Evolutionary conservation across 1,140 invertebrate species (phyloP).

Genomic region (Episyrphus balteatus): DNA sequence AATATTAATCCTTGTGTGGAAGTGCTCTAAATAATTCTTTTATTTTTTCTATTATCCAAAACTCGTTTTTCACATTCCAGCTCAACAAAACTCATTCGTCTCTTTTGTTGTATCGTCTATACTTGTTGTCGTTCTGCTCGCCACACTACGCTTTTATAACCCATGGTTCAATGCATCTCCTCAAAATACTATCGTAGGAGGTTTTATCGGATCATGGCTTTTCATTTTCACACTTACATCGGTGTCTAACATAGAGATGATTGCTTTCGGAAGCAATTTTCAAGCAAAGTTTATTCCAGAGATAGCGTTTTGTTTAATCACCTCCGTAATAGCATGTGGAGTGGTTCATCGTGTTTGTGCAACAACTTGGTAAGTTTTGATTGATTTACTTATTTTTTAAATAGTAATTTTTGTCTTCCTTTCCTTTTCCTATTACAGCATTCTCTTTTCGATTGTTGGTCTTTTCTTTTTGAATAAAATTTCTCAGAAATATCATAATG

Average conservation of each 20-base stretch:
- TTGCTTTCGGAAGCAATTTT: conserved; percentile 29
- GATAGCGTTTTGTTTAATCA: conserved; percentile 26
- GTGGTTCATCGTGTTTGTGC: conserved; percentile 34
- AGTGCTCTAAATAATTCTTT: too few species aligned
- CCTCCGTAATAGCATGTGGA: conserved; percentile 23
- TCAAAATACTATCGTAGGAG: conserved; percentile 26
- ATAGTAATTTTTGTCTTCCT: background rate
- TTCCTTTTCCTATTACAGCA: conserved; percentile 8
- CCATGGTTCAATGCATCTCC: conserved; percentile 29
- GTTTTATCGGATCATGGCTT: conserved; percentile 19
- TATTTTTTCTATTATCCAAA: too few species aligned
- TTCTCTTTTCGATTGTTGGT: conserved; percentile 28
- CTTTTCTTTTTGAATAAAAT: conserved; percentile 33
- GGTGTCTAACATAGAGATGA: conserved; percentile 28
- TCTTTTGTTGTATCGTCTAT: too few species aligned
- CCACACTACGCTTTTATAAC: conserved; percentile 27
- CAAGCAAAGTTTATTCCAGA: conserved; percentile 34
- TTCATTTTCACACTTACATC: conserved; percentile 26
- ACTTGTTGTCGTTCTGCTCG: conserved; percentile 16
- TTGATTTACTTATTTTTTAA: background rate
- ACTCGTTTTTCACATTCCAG: too few species aligned
- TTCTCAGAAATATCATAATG: conserved; percentile 28
- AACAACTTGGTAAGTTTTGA: conserved; percentile 24
- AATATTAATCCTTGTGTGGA: too few species aligned
- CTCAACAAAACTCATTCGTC: too few species aligned